Percentiles rank a stretch among this genome's conserved stretches.
These are phyloP conservation scores for Anguilla anguilla DNA, from an alignment of 2,797 vertebrate species.

Conservation along the genomic window DNA sequence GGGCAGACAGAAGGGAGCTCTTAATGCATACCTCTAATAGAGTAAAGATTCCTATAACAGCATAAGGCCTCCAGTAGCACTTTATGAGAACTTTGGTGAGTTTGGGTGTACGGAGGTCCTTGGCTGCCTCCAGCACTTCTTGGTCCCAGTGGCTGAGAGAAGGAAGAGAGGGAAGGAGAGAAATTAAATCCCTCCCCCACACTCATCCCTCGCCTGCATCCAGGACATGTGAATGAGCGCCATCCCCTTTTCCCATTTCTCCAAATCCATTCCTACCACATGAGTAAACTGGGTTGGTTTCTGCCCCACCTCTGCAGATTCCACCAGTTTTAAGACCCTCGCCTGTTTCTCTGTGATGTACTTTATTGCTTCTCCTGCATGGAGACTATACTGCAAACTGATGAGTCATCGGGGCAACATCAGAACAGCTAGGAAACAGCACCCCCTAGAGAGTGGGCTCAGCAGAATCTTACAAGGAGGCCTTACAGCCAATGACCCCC, in stretches of 20 bases:
- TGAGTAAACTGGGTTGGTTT: background rate
- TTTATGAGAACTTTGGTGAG: slow-evolving; percentile 83
- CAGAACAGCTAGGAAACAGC: background rate
- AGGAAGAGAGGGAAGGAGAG: background rate
- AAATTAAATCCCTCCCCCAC: background rate
- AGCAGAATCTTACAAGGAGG: background rate
- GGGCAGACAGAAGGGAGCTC: background rate
- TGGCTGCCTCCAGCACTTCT: slow-evolving; percentile 79
- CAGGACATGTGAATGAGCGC: background rate
- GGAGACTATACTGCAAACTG: too few species aligned
- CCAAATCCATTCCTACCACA: background rate
- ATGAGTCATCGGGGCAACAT: too few species aligned
- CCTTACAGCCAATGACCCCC: background rate
- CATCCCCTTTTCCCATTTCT: background rate
- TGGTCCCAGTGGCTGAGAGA: slow-evolving; percentile 83
- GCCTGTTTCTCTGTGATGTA: background rate
- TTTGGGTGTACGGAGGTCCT: slow-evolving; percentile 73
- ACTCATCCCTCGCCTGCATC: background rate
- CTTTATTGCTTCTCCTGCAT: too few species aligned
- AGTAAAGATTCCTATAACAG: slow-evolving; percentile 84
- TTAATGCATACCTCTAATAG: slow-evolving; percentile 80
- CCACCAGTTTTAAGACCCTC: background rate
- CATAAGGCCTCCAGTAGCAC: slow-evolving; percentile 88
- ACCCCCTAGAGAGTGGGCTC: background rate
- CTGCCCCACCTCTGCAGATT: background rate